Percentiles rank a stretch among this genome's conserved stretches.
phyloP scores from a whole-genome alignment of 2,888 invertebrate genomes.

The Julus scanicus region DNA sequence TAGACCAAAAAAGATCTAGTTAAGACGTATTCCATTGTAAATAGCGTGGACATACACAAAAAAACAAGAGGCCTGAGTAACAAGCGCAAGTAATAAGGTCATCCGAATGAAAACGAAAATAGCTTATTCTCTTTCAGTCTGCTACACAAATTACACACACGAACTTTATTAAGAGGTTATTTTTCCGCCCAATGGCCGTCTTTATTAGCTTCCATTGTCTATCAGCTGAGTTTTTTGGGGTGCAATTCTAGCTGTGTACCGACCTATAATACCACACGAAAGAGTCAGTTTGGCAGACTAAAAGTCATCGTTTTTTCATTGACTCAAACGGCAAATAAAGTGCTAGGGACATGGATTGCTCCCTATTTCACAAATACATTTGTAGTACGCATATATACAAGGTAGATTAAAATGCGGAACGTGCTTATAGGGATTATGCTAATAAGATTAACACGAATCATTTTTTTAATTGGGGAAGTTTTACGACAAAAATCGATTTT shows the following conservation, averaged over 20 bases:
- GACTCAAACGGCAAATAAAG: neutral
- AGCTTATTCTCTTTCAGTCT: conserved; percentile 10
- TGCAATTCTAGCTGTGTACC: neutral
- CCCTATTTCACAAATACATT: too few relatives aligned
- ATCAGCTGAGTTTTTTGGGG: neutral
- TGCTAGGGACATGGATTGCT: neutral
- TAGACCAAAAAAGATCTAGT: neutral
- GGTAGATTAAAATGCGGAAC: too few relatives aligned
- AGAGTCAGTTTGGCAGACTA: neutral
- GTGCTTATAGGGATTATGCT: too few relatives aligned
- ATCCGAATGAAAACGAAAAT: neutral
- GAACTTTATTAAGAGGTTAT: conserved; percentile 10
- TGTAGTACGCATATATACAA: too few relatives aligned
- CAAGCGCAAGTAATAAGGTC: neutral
- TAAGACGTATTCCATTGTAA: neutral
- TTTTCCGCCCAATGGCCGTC: neutral
- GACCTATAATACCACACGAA: neutral
- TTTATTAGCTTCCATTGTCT: neutral
- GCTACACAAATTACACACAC: conserved; percentile 18
- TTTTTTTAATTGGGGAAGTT: too few relatives aligned
- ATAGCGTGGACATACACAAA: neutral
- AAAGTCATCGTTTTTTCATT: conserved; percentile 17
- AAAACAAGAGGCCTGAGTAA: neutral
- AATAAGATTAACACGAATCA: too few relatives aligned
- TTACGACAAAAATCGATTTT: too few relatives aligned